Evolutionary conservation across 2,888 invertebrate genomes (phyloP).

Genomic region (Rhodophaea formosa): DNA sequence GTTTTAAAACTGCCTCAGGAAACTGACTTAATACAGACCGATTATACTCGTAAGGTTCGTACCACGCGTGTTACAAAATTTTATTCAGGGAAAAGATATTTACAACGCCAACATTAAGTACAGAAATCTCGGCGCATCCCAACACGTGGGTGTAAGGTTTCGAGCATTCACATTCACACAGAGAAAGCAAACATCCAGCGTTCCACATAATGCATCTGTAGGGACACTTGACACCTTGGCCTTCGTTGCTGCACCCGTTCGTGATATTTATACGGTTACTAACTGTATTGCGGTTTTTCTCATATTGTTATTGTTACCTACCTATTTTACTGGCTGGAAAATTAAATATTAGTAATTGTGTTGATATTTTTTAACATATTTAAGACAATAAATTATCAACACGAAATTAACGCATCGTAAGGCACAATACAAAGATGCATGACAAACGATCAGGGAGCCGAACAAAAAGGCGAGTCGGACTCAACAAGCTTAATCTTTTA

Average conservation of each 20-base stretch:
- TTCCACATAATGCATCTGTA: constrained; percentile 67
- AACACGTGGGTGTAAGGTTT: constrained; percentile 62
- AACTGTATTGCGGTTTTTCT: constrained; percentile 10
- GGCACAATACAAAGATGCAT: too few species aligned
- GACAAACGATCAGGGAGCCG: too few species aligned
- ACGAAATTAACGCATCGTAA: too few species aligned
- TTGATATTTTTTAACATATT: too few species aligned
- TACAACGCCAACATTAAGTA: constrained; percentile 4
- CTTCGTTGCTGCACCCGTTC: constrained; percentile 35
- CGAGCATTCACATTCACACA: constrained; percentile 59
- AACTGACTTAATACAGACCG: too few species aligned
- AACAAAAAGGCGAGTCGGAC: too few species aligned
- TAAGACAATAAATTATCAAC: too few species aligned
- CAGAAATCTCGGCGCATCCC: constrained; percentile 35
- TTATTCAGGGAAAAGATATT: background rate
- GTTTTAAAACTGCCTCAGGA: too few species aligned
- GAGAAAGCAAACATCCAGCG: constrained; percentile 75
- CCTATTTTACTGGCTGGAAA: background rate
- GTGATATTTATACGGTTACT: constrained; percentile 14
- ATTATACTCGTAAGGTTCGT: too few species aligned
- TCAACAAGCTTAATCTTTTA: too few species aligned
- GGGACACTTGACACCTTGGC: constrained; percentile 70
- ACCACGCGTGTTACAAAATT: background rate
- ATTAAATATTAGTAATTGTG: too few species aligned
- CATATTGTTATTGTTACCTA: background rate